These are phyloP conservation scores for Eristalinus sepulchralis DNA, from an alignment of 2,888 invertebrate species.

Conservation along the genomic window DNA sequence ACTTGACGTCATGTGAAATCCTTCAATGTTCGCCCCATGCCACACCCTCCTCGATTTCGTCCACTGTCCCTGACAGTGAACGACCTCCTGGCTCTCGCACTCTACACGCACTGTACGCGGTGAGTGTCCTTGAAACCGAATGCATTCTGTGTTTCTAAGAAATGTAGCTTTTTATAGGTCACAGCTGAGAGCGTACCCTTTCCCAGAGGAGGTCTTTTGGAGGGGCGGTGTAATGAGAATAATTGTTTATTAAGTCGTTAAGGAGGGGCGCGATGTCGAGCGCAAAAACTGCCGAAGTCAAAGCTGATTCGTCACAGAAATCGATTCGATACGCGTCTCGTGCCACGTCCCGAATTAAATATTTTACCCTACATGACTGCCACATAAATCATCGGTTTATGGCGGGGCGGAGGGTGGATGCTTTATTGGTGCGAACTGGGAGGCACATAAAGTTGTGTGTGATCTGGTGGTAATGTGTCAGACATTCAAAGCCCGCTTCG, in stretches of 20 bases:
- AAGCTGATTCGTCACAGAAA: neutral
- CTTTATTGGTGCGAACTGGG: constrained; percentile 21
- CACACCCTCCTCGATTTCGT: constrained; percentile 11
- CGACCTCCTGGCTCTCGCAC: neutral
- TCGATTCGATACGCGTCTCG: neutral
- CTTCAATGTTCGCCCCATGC: neutral
- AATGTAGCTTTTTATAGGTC: constrained; percentile 18
- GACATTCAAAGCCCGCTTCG: neutral
- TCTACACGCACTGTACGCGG: neutral
- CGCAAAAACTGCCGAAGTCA: neutral
- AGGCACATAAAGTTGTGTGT: constrained; percentile 21
- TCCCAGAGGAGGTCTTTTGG: neutral
- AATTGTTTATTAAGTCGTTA: constrained; percentile 21
- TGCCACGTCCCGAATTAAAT: constrained; percentile 11
- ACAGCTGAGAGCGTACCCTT: neutral
- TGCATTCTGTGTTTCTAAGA: constrained; percentile 16
- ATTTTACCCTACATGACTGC: constrained; percentile 4
- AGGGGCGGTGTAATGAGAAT: neutral
- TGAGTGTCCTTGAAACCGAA: constrained; percentile 29
- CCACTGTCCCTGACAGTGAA: neutral
- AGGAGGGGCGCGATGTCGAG: neutral
- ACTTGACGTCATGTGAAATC: neutral
- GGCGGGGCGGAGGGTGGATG: neutral
- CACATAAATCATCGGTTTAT: constrained; percentile 42
- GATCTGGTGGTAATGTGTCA: constrained; percentile 35